These are phyloP conservation scores for Tinamus guttatus DNA, from an alignment of 2,113 vertebrate species.

Conservation along the genomic window DNA sequence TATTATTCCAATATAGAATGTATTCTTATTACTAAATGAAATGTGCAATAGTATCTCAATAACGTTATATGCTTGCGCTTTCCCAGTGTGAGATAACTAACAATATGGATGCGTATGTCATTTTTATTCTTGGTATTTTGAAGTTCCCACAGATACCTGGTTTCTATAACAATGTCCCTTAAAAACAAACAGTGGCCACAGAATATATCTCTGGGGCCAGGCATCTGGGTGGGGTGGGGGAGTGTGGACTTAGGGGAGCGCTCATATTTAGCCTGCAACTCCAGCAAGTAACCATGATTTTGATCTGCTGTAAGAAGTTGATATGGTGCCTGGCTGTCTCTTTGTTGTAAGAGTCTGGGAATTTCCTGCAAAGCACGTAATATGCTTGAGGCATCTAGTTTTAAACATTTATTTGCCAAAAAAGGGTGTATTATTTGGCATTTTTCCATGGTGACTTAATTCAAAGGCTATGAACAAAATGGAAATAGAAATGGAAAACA, in stretches of 20 bases:
- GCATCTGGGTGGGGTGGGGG: not conserved
- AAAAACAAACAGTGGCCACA: not conserved
- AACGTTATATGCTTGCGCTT: not conserved
- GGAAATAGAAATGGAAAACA: conserved; percentile 64
- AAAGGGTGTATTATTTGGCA: conserved; percentile 67
- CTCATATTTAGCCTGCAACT: not conserved
- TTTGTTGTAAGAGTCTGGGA: conserved; percentile 69
- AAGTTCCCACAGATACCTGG: not conserved
- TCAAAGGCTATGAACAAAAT: conserved; percentile 63
- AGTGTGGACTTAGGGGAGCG: not conserved
- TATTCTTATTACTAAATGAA: not conserved
- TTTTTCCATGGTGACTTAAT: conserved; percentile 69
- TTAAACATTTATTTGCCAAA: conserved; percentile 68
- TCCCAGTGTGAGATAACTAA: not conserved
- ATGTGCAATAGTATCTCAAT: not conserved
- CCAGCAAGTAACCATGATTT: conserved; percentile 37
- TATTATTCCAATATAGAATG: not conserved
- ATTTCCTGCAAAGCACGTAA: conserved; percentile 71
- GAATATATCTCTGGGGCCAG: not conserved
- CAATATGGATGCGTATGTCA: not conserved
- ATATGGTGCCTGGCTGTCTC: conserved; percentile 49
- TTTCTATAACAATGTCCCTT: not conserved
- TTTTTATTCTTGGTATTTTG: not conserved
- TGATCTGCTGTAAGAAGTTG: conserved; percentile 28
- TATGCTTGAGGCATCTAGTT: conserved; percentile 64